Conservation (phyloP, 1,140 invertebrate species). For the Brachionus plicatilis region DNA sequence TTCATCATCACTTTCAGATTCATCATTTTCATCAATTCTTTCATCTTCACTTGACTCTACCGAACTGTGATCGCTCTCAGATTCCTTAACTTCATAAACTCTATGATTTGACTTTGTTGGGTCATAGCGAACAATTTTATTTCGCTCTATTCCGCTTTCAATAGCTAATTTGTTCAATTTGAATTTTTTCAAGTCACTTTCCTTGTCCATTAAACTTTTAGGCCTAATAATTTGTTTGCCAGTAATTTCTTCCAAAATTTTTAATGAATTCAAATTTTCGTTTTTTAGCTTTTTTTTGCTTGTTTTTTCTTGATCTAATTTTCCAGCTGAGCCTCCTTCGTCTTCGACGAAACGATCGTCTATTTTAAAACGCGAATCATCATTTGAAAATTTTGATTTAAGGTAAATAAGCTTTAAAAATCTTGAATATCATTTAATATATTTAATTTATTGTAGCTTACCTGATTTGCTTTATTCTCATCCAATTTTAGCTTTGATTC, state of each 20-base stretch:
- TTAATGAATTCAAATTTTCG: background rate
- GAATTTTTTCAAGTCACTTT: background rate
- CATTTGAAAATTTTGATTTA: constrained; percentile 35
- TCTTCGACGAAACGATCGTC: constrained; percentile 8
- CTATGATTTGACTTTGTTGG: background rate
- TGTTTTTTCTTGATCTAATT: background rate
- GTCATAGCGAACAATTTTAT: constrained; percentile 23
- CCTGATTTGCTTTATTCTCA: constrained; percentile 21
- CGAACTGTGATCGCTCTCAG: background rate
- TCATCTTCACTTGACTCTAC: background rate
- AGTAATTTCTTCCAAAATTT: constrained; percentile 34
- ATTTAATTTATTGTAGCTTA: background rate
- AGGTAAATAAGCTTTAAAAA: constrained; percentile 23
- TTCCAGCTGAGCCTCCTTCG: background rate
- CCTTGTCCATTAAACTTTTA: constrained; percentile 11
- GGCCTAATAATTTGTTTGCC: constrained; percentile 25
- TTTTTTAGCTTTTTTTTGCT: background rate
- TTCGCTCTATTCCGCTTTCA: background rate
- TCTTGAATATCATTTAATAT: background rate
- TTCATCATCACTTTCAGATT: background rate
- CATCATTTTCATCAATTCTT: background rate
- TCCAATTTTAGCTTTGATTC: constrained; percentile 19
- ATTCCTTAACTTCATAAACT: background rate
- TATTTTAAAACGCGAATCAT: constrained; percentile 34
- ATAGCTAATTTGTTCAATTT: background rate